phyloP scores from a whole-genome alignment of 1,140 invertebrate species.

The Drosophila kurseongensis region DNA sequence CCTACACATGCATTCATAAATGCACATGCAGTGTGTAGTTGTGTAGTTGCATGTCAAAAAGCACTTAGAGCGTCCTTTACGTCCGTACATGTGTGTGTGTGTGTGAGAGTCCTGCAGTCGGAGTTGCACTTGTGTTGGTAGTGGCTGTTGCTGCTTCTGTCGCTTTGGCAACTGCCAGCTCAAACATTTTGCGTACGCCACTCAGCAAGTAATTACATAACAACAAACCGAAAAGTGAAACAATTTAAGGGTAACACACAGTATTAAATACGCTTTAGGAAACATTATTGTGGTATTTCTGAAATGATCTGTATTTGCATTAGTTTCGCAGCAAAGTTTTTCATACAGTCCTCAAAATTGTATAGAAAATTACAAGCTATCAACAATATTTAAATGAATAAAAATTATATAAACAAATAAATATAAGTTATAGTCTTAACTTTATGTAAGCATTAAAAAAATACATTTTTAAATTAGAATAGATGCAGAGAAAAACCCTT shows the following conservation, averaged over 20 bases:
- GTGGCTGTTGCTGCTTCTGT: slow-evolving; percentile 18
- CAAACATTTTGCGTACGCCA: slow-evolving; percentile 75
- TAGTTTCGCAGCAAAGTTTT: too few species aligned
- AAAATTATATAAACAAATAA: too few species aligned
- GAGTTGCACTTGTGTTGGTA: not conserved
- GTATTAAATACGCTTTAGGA: not conserved
- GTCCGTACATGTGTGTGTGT: not conserved
- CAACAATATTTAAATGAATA: too few species aligned
- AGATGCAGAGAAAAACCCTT: too few species aligned
- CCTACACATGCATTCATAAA: slow-evolving; percentile 29
- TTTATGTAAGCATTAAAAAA: too few species aligned
- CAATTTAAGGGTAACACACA: not conserved
- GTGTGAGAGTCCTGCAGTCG: slow-evolving; percentile 17
- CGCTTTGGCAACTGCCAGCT: slow-evolving; percentile 59
- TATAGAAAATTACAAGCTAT: too few species aligned
- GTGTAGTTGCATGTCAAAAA: slow-evolving; percentile 74
- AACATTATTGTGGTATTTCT: too few species aligned
- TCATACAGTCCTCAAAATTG: too few species aligned
- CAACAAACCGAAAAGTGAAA: slow-evolving; percentile 40
- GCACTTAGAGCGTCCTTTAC: slow-evolving; percentile 62
- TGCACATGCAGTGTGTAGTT: slow-evolving; percentile 37
- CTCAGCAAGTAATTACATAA: slow-evolving; percentile 77
- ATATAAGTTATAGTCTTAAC: too few species aligned
- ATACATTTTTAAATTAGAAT: too few species aligned
- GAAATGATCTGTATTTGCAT: too few species aligned